Evolutionary conservation across 2,888 invertebrate species (phyloP).

Genomic region (Lomographa bimaculata): DNA sequence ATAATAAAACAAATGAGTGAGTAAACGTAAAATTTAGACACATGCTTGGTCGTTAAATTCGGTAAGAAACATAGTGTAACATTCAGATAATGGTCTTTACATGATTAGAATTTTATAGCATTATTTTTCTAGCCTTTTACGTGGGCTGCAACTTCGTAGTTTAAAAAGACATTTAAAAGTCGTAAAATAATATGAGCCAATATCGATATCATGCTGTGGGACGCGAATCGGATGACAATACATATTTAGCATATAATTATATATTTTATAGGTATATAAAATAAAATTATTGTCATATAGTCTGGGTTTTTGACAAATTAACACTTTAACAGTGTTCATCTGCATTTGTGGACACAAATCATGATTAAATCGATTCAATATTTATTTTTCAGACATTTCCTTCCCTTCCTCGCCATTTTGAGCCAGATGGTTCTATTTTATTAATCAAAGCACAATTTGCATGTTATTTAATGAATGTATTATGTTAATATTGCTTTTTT

Average conservation of each 20-base stretch:
- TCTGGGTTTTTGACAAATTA: conserved; percentile 34
- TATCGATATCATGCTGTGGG: conserved; percentile 21
- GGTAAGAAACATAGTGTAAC: conserved; percentile 13
- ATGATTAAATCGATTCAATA: conserved; percentile 2
- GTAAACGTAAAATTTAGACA: conserved; percentile 19
- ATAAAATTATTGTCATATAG: conserved; percentile 21
- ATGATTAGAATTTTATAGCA: conserved; percentile 15
- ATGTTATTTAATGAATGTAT: conserved; percentile 68
- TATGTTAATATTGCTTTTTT: conserved; percentile 68
- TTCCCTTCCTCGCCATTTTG: conserved; percentile 47
- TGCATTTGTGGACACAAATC: conserved; percentile 41
- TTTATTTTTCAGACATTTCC: conserved; percentile 41
- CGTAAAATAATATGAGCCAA: conserved; percentile 26
- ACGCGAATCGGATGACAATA: conserved; percentile 18
- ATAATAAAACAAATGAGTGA: conserved; percentile 25
- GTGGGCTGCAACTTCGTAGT: conserved; percentile 29
- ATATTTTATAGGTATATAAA: conserved; percentile 25
- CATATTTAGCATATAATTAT: conserved; percentile 25
- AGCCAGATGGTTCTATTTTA: conserved; percentile 59
- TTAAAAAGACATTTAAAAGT: conserved; percentile 31
- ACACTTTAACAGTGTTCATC: conserved; percentile 31
- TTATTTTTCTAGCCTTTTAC: conserved; percentile 13
- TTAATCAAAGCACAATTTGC: conserved; percentile 52
- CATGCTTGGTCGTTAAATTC: conserved; percentile 26
- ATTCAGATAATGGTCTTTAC: conserved; percentile 8